Evolutionary conservation across 1,140 invertebrate genomes (phyloP).

Genomic region (Homarus americanus): DNA sequence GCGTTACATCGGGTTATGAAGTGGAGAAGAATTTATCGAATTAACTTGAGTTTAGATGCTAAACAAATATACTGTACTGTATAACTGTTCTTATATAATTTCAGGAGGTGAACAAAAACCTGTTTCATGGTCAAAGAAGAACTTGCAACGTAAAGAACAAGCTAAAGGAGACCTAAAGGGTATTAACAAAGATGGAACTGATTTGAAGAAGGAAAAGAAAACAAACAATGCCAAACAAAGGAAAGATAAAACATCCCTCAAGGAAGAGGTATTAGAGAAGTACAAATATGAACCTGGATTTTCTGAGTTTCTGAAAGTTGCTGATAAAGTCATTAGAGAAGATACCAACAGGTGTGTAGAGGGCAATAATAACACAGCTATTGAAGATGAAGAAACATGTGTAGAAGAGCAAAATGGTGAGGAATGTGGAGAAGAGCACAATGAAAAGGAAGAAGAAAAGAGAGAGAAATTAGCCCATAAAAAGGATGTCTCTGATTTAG

Average conservation of each 20-base stretch:
- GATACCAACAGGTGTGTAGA: neutral
- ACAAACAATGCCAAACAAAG: slow-evolving; percentile 27
- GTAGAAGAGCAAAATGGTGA: slow-evolving; percentile 7
- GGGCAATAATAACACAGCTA: neutral
- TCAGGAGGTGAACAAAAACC: slow-evolving; percentile 33
- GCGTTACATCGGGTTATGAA: too few relatives aligned
- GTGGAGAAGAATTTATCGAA: too few relatives aligned
- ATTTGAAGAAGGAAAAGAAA: slow-evolving; percentile 13
- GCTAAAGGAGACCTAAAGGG: neutral
- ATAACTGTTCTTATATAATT: neutral
- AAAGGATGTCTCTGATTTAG: slow-evolving; percentile 50
- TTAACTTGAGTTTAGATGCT: too few relatives aligned
- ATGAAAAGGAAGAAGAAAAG: neutral
- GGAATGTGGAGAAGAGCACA: neutral
- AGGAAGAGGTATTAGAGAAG: slow-evolving; percentile 3
- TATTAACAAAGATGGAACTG: neutral
- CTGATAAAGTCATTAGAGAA: slow-evolving; percentile 3
- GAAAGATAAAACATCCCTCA: slow-evolving; percentile 4
- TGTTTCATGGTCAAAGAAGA: slow-evolving; percentile 52
- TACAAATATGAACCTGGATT: slow-evolving; percentile 33
- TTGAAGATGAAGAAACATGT: neutral
- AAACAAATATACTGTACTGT: neutral
- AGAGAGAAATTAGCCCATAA: slow-evolving; percentile 35
- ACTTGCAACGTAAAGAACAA: slow-evolving; percentile 17
- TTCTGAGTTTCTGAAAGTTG: slow-evolving; percentile 14